phyloP scores from a whole-genome alignment of 2,797 vertebrate species.

The Pempheris klunzingeri region DNA sequence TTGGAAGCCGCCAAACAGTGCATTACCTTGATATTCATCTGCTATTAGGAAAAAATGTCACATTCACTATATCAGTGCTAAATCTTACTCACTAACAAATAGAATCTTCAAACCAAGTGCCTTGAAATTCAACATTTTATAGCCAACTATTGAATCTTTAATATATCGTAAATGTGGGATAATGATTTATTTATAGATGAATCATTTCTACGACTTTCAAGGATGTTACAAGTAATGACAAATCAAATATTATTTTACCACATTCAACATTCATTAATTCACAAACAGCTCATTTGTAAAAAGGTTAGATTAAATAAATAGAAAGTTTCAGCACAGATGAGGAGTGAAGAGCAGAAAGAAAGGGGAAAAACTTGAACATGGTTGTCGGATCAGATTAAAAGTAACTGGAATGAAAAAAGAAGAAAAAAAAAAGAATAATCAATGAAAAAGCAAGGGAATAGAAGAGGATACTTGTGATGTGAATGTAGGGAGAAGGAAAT shows the following conservation, averaged over 20 bases:
- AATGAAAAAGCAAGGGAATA: slow-evolving; percentile 50
- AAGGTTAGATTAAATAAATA: neutral
- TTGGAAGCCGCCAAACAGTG: slow-evolving; percentile 43
- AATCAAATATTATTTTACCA: neutral
- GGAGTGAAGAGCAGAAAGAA: slow-evolving; percentile 10
- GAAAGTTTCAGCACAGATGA: slow-evolving; percentile 9
- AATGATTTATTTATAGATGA: neutral
- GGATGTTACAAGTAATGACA: neutral
- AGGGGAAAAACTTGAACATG: slow-evolving; percentile 27
- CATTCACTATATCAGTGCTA: slow-evolving; percentile 23
- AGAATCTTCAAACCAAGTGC: slow-evolving; percentile 12
- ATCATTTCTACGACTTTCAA: neutral
- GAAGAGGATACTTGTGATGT: slow-evolving; percentile 41
- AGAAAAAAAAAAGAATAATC: slow-evolving; percentile 43
- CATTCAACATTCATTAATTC: neutral
- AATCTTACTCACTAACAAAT: neutral
- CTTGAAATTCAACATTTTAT: neutral
- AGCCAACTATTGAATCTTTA: neutral
- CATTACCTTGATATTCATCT: slow-evolving; percentile 17
- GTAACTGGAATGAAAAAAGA: slow-evolving; percentile 44
- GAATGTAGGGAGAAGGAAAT: slow-evolving; percentile 56
- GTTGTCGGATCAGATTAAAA: slow-evolving; percentile 46
- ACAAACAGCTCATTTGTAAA: neutral
- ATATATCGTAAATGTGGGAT: neutral
- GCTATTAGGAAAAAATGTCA: slow-evolving; percentile 19